Percentiles rank a stretch among this genome's conserved stretches.
phyloP scores from a whole-genome alignment of 2,113 vertebrate species.

The Burhinus oedicnemus region DNA sequence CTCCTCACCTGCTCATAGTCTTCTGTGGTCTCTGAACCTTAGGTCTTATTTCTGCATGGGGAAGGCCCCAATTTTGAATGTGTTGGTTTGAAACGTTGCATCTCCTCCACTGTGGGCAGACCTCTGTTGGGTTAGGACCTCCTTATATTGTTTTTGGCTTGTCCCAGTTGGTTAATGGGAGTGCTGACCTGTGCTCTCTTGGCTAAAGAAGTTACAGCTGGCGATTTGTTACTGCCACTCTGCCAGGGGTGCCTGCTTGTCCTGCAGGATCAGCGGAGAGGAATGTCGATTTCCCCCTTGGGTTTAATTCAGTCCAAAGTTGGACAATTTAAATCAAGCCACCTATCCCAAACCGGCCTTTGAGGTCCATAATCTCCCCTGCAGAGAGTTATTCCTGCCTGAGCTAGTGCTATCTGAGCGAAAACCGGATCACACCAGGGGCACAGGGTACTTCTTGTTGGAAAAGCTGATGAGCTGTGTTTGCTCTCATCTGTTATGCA shows the following conservation, averaged over 20 bases:
- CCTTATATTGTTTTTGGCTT: not conserved
- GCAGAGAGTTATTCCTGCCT: not conserved
- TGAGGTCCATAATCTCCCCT: not conserved
- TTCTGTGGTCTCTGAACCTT: not conserved
- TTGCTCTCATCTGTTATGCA: not conserved
- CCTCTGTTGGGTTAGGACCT: not conserved
- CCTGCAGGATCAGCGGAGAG: not conserved
- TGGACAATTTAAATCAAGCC: not conserved
- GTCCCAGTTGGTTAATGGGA: not conserved
- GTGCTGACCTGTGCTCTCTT: not conserved
- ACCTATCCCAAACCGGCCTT: not conserved
- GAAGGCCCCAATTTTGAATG: not conserved
- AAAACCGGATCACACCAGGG: not conserved
- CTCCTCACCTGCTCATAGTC: not conserved
- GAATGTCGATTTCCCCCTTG: fast-evolving
- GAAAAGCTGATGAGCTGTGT: not conserved
- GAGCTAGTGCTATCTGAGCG: not conserved
- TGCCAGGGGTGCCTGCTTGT: not conserved
- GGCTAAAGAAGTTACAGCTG: not conserved
- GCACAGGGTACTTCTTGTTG: not conserved
- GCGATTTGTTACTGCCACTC: not conserved
- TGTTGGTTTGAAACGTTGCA: not conserved
- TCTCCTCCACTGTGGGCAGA: not conserved
- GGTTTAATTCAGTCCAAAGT: not conserved
- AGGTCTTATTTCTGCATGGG: not conserved